Evolutionary conservation across 2,113 vertebrate genomes (phyloP), one percentile per base, ranked within the genome.

Genomic region (Scopus umbretta): DNA sequence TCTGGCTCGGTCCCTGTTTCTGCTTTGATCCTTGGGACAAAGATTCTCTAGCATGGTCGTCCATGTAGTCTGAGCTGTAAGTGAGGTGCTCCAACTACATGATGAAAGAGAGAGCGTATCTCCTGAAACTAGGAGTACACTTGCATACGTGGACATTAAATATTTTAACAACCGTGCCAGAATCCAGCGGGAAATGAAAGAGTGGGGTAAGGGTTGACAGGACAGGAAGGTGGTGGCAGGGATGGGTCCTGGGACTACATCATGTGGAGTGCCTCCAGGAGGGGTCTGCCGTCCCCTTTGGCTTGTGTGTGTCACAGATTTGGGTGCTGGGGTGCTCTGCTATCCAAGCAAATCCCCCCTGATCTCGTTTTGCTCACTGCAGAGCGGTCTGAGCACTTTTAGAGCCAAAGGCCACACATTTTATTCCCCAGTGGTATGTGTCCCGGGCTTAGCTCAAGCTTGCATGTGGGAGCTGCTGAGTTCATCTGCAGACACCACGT

Each of bases 101-200:
- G 56, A 50, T 12, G 32, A 14, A 50, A 50, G 52, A 30, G 72
- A 87, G 38, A 50, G 7, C 9, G 1, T 7, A 38, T 34, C 49
- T 86, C 17, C 43, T 42, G 42, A 49, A 85, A 26, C 1, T 30
- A 25, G 30, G 59, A 71, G 32, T 45, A 11, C 20, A 11, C 16
- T 26, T 14, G 34, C 34, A 17, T 29, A 7, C 0, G 0, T 5
- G 16, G 26, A 32, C 25, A 12, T 2, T 23, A 47, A 47, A 17
- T 71, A 18, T 47, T 85, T 92, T 50, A 74, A 47, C 38, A 34
- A 23, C 26, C 55, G 40, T 45, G 68, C 59, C 50, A 10, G 7
- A 4, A 9, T 63, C 59, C 26, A 7, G 17, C 5, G 45, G 47
- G 66, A 82, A 79, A 75, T 4, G 30, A 40, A 61, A 20, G 0